A percentile compares a stretch with the other conserved stretches of the same genome.
phyloP scores from a whole-genome alignment of 1,140 invertebrate genomes.

The Rhynchophorus ferrugineus region DNA sequence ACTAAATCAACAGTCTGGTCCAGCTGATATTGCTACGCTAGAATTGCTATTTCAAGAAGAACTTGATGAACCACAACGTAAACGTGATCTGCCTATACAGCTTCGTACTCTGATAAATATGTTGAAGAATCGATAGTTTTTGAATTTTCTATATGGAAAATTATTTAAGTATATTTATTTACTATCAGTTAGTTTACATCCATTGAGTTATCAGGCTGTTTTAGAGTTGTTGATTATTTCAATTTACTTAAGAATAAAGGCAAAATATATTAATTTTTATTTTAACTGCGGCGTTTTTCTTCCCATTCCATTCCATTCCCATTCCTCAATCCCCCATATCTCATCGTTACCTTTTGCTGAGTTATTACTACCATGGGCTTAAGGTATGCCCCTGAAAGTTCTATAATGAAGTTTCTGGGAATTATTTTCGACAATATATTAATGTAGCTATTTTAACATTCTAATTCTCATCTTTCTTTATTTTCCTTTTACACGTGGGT shows the following conservation, averaged over 20 bases:
- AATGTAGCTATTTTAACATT: too few species aligned
- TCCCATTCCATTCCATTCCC: not conserved
- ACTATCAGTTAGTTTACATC: constrained; percentile 3
- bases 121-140: constrained; percentile 32
- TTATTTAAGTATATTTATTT: constrained; percentile 5
- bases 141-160: constrained; percentile 7
- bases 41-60: constrained; percentile 21
- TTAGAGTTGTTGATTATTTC: constrained; percentile 13
- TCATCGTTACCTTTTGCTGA: not conserved
- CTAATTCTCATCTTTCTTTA: too few species aligned
- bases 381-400: too few species aligned
- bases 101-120: constrained; percentile 30
- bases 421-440: too few species aligned
- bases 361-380: too few species aligned
- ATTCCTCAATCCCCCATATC: not conserved
- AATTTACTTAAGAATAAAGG: constrained; percentile 5
- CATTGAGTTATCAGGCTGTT: constrained; percentile 5
- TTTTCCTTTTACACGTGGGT: too few species aligned
- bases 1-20: constrained; percentile 35
- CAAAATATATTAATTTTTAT: constrained; percentile 12
- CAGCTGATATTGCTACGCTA: constrained; percentile 24
- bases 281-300: not conserved
- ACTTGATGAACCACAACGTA: constrained; percentile 13
- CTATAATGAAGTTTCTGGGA: too few species aligned
- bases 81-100: constrained; percentile 18